A percentile compares a stretch with the other conserved stretches of the same genome.
These are phyloP conservation scores for Coreius guichenoti DNA, from an alignment of 2,797 vertebrate genomes.

Conservation along the genomic window DNA sequence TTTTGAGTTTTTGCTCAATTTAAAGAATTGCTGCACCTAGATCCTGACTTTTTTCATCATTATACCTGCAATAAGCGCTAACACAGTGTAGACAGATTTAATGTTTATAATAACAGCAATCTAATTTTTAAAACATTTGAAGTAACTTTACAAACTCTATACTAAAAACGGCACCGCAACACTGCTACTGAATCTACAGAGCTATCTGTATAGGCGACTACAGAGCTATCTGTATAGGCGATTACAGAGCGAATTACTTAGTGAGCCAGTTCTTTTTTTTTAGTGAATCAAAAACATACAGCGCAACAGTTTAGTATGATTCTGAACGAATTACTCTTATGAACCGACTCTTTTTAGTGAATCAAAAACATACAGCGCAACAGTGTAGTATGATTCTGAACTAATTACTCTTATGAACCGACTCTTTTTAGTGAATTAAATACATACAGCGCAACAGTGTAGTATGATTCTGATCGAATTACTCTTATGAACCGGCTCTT, in stretches of 20 bases:
- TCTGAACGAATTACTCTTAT: rapidly evolving
- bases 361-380: not conserved
- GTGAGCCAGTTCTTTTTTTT: not conserved
- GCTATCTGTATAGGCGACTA: not conserved
- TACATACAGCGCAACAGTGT: not conserved
- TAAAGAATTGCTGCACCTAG: no score
- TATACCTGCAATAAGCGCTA: no score
- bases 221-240: not conserved
- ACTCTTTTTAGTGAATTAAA: not conserved
- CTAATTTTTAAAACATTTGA: not conserved
- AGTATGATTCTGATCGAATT: rapidly evolving
- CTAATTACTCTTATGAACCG: not conserved
- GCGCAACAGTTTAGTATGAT: not conserved
- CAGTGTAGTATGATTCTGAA: not conserved
- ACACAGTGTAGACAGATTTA: not conserved
- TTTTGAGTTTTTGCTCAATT: no score
- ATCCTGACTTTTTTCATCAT: no score
- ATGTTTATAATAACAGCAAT: not conserved
- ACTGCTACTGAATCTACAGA: not conserved
- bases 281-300: no score
- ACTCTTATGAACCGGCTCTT: not conserved
- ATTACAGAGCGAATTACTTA: not conserved
- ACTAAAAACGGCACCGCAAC: not conserved
- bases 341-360: not conserved
- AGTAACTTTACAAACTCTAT: not conserved